Conservation (phyloP, 2,888 invertebrate genomes). For the Tanypteryx hageni region DNA sequence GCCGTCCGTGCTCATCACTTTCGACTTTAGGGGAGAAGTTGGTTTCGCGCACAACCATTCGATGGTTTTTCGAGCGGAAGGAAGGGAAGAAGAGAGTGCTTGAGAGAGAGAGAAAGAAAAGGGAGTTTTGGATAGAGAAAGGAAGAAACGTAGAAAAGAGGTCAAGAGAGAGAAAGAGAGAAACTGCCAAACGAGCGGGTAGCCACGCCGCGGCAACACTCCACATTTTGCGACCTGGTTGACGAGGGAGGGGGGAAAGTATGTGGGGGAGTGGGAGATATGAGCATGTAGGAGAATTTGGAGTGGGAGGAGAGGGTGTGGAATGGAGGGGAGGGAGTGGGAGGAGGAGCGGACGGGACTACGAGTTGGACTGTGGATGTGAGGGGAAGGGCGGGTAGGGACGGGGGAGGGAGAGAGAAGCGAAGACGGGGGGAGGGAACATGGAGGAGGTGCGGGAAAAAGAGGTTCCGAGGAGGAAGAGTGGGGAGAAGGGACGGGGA, state of each 20-base stretch:
- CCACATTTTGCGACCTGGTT: conserved; percentile 32
- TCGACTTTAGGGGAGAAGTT: too few species aligned
- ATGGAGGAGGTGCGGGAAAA: too few species aligned
- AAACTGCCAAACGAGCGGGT: conserved; percentile 16
- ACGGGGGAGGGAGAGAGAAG: neutral
- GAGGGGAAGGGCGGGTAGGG: too few species aligned
- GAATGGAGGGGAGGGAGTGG: neutral
- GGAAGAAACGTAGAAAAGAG: neutral
- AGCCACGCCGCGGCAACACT: neutral
- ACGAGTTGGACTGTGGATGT: neutral
- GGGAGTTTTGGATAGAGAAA: neutral
- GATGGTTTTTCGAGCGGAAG: too few species aligned
- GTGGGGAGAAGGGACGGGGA: neutral
- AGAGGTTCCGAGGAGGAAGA: neutral
- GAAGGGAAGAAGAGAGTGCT: too few species aligned
- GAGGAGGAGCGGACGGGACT: neutral
- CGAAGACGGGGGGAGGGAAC: neutral
- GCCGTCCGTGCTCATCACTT: too few species aligned
- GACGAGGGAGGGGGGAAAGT: conserved; percentile 3
- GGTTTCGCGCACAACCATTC: too few species aligned
- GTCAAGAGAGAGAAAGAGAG: neutral
- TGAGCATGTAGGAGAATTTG: neutral
- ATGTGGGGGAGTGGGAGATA: neutral
- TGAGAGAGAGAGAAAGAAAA: neutral
- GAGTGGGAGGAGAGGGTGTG: neutral